phyloP scores from a whole-genome alignment of 1,140 invertebrate species.

The Aphelinus atriplicis region DNA sequence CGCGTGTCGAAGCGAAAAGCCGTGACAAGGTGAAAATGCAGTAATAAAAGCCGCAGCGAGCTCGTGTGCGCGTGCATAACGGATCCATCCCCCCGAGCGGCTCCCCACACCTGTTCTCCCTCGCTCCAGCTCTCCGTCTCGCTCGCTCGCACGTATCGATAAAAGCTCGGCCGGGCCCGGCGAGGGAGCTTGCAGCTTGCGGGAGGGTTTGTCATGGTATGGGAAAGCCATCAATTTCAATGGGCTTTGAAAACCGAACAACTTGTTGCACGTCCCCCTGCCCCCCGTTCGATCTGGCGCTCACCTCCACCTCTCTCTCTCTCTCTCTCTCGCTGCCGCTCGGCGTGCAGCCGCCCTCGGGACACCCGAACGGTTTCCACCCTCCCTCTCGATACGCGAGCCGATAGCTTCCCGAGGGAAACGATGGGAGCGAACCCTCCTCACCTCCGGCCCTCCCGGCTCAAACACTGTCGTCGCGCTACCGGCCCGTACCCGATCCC shows the following conservation, averaged over 20 bases:
- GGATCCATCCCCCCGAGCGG: neutral
- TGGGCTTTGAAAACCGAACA: constrained; percentile 69
- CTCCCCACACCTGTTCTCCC: constrained; percentile 36
- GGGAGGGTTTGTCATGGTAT: constrained; percentile 62
- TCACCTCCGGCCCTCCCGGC: constrained; percentile 23
- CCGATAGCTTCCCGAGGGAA: constrained; percentile 66
- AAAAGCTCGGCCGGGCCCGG: constrained; percentile 59
- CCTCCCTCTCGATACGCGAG: constrained; percentile 66
- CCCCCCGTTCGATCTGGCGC: constrained; percentile 38
- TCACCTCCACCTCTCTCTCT: constrained; percentile 38
- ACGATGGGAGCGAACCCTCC: constrained; percentile 55
- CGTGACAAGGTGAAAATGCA: constrained; percentile 66
- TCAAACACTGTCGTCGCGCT: constrained; percentile 47
- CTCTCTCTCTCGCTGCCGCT: constrained; percentile 7
- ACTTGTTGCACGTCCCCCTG: constrained; percentile 63
- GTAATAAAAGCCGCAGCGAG: constrained; percentile 61
- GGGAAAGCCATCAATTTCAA: constrained; percentile 69
- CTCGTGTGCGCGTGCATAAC: neutral
- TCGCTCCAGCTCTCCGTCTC: constrained; percentile 42
- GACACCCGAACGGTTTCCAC: constrained; percentile 56
- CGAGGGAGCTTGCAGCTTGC: constrained; percentile 47
- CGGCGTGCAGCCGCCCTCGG: constrained; percentile 32
- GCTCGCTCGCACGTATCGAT: constrained; percentile 61
- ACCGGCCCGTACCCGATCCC: neutral
- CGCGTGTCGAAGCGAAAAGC: constrained; percentile 57